Evolutionary conservation across 2,797 vertebrate genomes (phyloP).

Genomic region (Poecilia velifera): DNA sequence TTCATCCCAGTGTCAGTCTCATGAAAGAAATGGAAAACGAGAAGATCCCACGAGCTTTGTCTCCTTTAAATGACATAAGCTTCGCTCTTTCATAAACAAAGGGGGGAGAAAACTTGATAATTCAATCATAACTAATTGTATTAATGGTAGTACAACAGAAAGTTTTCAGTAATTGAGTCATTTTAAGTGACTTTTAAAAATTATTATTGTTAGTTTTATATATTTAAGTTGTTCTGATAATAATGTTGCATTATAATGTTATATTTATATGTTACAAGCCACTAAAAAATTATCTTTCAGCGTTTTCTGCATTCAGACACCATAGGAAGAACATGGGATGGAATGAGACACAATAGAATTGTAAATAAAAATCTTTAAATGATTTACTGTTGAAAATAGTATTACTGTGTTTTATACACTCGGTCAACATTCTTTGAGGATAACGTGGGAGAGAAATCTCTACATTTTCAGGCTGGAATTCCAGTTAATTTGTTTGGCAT

Average conservation of each 20-base stretch:
- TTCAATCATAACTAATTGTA: not conserved
- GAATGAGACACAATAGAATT: not conserved
- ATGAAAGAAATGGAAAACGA: not conserved
- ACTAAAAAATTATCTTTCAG: not conserved
- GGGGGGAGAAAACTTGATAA: not conserved
- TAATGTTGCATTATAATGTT: not conserved
- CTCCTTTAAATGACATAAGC: not conserved
- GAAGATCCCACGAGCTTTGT: not conserved
- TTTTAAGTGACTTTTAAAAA: not conserved
- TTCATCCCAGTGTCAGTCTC: accelerated
- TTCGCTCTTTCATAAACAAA: not conserved
- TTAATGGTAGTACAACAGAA: not conserved
- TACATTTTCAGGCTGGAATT: not conserved
- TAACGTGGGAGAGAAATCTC: not conserved
- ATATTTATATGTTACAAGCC: not conserved
- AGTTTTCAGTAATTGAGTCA: not conserved
- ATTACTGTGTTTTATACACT: not conserved
- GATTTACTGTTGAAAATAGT: not conserved
- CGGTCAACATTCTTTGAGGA: not conserved
- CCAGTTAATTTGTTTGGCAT: not conserved
- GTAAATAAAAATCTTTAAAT: not conserved
- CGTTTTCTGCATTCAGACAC: not conserved
- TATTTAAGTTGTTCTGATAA: not conserved
- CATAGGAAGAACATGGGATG: not conserved
- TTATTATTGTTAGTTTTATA: not conserved